Evolutionary conservation across 2,888 invertebrate genomes (phyloP).

Genomic region (Uropetala carovei): DNA sequence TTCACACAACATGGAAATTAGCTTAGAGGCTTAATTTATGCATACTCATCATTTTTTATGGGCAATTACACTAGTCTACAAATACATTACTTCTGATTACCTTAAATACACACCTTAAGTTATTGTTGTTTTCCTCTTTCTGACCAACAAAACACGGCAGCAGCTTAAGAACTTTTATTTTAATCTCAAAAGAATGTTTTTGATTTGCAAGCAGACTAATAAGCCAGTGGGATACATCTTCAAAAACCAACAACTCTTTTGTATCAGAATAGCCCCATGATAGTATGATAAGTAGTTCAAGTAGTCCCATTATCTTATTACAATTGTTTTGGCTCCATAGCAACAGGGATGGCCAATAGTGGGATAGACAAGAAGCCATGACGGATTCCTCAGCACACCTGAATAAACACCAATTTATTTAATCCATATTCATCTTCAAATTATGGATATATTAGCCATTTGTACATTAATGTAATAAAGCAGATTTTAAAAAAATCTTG

Average conservation of each 20-base stretch:
- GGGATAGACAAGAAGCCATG: neutral
- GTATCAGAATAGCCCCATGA: neutral
- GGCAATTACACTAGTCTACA: too few relatives aligned
- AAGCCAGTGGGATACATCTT: conserved; percentile 59
- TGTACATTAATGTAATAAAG: too few relatives aligned
- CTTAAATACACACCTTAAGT: conserved; percentile 68
- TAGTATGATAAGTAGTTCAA: conserved; percentile 57
- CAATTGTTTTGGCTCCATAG: neutral
- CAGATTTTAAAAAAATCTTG: too few relatives aligned
- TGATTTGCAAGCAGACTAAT: conserved; percentile 29
- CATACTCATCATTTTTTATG: too few relatives aligned
- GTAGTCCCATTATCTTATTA: neutral
- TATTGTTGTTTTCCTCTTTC: conserved; percentile 68
- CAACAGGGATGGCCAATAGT: neutral
- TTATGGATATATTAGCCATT: too few relatives aligned
- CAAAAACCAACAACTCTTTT: neutral
- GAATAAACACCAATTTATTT: neutral
- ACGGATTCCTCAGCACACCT: neutral
- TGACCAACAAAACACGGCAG: conserved; percentile 70
- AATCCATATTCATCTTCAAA: neutral
- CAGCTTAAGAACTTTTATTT: conserved; percentile 69
- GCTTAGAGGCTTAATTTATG: too few relatives aligned
- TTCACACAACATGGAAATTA: too few relatives aligned
- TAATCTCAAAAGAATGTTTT: conserved; percentile 56
- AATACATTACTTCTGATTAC: too few relatives aligned